Evolutionary conservation across 2,888 invertebrate genomes (phyloP), one percentile per base, ranked within the genome.

Genomic region (Tenthredo amoena): DNA sequence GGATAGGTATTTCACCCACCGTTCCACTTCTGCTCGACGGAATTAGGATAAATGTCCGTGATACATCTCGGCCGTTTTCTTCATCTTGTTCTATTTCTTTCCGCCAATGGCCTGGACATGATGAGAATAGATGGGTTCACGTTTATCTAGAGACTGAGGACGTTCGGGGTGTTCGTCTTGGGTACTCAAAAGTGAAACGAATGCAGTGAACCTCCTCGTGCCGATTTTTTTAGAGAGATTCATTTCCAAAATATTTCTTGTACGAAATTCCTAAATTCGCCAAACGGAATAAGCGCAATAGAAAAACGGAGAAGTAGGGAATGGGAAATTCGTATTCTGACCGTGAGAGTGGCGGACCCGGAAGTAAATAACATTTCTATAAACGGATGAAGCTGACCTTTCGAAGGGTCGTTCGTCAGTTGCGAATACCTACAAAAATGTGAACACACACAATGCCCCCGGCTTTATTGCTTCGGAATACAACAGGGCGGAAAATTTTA

Each of bases 61-160:
- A 50, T 77, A 18, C 34, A 18, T 77, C 18, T 50, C 12, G 18
- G 9, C 7, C 40, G 37, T 9, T 43, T 72, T 10, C 40, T 72
- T 12, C 12, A 18, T 55, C 55, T 55, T 9, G 15, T 50, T 26
- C 47, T 40, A 65, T 68, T 26, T 2, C n/a, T 21, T n/a, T 74
- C 47, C 43, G 43, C 21, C 74, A 47, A 74, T 26, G 21, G 21
- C 21, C 31, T 50, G 34, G 7, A n/a, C 18, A 7, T 50, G 31
- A 34, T 77, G 77, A n/a, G 55, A 77, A 77, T 77, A 77, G 31
- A 77, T 77, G 50, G 55, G 18, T 47, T 31, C 26, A 6, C 7
- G 55, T 77, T 77, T 31, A 18, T 77, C 77, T 55, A 26, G n/a
- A 12, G 77, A 18, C 26, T 31, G 34, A 26, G 77, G 55, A 77